These are phyloP conservation scores for Trichopoda pennipes DNA, from an alignment of 2,888 invertebrate species.

Conservation along the genomic window DNA sequence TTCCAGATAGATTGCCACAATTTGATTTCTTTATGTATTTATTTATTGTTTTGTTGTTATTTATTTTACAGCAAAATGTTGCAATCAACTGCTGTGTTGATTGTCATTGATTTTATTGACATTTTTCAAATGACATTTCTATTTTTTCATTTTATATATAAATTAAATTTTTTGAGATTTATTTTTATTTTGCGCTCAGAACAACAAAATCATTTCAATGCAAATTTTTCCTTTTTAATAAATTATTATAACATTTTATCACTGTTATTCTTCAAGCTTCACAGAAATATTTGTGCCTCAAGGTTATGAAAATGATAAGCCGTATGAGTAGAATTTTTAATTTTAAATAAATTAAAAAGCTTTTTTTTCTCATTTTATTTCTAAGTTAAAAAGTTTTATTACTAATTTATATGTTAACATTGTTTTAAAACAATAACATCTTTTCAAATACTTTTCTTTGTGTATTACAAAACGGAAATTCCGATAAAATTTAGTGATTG, in stretches of 20 bases:
- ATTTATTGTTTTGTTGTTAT: conserved; percentile 28
- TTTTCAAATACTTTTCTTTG: conserved; percentile 29
- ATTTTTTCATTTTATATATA: conserved; percentile 15
- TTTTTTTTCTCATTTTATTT: background rate
- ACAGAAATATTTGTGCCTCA: conserved; percentile 39
- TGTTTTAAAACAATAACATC: conserved; percentile 12
- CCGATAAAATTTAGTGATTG: conserved; percentile 26
- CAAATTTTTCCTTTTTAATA: conserved; percentile 9
- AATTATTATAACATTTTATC: conserved; percentile 28
- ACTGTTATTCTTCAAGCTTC: background rate
- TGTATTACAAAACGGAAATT: conserved; percentile 19
- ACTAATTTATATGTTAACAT: conserved; percentile 18
- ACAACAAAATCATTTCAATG: conserved; percentile 22
- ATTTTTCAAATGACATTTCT: conserved; percentile 57
- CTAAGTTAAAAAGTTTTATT: background rate
- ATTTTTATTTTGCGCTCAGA: conserved; percentile 36
- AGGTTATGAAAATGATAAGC: conserved; percentile 55
- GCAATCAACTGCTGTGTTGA: conserved; percentile 41
- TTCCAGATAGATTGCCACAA: conserved; percentile 43
- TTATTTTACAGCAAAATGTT: conserved; percentile 28
- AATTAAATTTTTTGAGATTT: conserved; percentile 38
- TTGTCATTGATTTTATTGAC: conserved; percentile 63
- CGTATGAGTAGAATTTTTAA: conserved; percentile 21
- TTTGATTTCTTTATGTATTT: conserved; percentile 51
- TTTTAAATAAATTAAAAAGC: conserved; percentile 18